Conservation (phyloP, 1,140 invertebrate genomes). For the Choristoneura fumiferana region DNA sequence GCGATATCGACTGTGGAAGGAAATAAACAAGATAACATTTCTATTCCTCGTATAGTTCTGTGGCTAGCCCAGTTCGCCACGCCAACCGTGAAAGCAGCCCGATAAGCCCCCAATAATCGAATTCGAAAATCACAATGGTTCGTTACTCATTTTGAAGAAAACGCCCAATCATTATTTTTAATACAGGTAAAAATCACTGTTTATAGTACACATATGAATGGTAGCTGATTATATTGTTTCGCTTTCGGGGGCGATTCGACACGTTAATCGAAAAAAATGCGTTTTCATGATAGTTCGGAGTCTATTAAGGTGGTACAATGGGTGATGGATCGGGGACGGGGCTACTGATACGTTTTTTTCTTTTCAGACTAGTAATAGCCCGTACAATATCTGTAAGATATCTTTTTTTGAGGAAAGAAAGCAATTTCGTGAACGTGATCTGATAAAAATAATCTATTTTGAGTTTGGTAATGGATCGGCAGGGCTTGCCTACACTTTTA, state of each 20-base stretch:
- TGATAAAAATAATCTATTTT: too few species aligned
- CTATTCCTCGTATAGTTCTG: too few species aligned
- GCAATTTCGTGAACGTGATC: background rate
- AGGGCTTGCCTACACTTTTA: too few species aligned
- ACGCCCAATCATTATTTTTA: conserved; percentile 69
- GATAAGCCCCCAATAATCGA: conserved; percentile 56
- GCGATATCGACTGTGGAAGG: too few species aligned
- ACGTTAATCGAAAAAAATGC: conserved; percentile 69
- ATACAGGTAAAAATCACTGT: conserved; percentile 45
- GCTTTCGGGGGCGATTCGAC: conserved; percentile 59
- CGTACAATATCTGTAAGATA: conserved; percentile 4
- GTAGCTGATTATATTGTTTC: conserved; percentile 76
- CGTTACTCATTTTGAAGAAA: conserved; percentile 50
- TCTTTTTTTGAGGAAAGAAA: background rate
- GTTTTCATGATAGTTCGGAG: conserved; percentile 54
- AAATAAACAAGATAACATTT: too few species aligned
- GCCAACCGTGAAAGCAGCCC: conserved; percentile 47
- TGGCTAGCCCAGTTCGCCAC: too few species aligned
- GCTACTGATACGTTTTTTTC: conserved; percentile 16
- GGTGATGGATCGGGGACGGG: conserved; percentile 45
- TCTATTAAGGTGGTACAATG: conserved; percentile 61
- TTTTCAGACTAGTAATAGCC: conserved; percentile 16
- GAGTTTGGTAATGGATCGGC: too few species aligned
- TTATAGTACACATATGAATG: conserved; percentile 47
- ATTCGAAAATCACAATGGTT: conserved; percentile 69